Evolutionary conservation across 2,797 vertebrate species (phyloP).

Genomic region (Orestias chungarensis): DNA sequence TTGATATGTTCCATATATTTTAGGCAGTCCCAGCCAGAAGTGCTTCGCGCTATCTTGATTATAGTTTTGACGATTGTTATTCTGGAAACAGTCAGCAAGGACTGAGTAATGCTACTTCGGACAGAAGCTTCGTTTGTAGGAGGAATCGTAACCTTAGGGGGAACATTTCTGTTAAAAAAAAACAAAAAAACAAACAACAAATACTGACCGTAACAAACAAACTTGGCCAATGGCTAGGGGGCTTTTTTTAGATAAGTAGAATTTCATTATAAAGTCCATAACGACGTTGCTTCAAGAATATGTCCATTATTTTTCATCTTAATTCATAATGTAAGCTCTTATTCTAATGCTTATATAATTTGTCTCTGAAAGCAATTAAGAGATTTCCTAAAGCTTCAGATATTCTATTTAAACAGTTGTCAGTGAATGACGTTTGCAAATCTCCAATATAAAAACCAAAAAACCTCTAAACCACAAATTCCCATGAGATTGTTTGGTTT

Average conservation of each 20-base stretch:
- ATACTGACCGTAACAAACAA: not conserved
- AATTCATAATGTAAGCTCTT: not conserved
- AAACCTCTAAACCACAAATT: conserved; percentile 5
- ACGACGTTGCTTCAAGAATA: not conserved
- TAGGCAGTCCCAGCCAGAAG: not conserved
- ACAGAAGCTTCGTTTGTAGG: not conserved
- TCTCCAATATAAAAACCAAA: not conserved
- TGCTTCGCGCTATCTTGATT: not conserved
- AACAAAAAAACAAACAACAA: too few species aligned
- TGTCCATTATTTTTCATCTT: too few species aligned
- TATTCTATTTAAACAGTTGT: too few species aligned
- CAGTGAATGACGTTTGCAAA: not conserved
- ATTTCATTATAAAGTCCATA: too few species aligned
- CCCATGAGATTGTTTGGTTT: too few species aligned
- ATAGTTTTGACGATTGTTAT: not conserved
- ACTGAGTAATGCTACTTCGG: not conserved
- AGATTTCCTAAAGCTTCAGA: too few species aligned
- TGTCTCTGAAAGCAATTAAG: too few species aligned
- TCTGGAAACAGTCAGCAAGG: not conserved
- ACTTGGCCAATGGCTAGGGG: not conserved
- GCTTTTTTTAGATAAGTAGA: not conserved
- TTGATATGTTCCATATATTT: not conserved
- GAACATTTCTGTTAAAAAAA: too few species aligned
- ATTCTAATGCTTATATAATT: not conserved
- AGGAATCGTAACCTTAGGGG: not conserved